phyloP scores from a whole-genome alignment of 2,113 vertebrate genomes.

The Halcyon senegalensis region DNA sequence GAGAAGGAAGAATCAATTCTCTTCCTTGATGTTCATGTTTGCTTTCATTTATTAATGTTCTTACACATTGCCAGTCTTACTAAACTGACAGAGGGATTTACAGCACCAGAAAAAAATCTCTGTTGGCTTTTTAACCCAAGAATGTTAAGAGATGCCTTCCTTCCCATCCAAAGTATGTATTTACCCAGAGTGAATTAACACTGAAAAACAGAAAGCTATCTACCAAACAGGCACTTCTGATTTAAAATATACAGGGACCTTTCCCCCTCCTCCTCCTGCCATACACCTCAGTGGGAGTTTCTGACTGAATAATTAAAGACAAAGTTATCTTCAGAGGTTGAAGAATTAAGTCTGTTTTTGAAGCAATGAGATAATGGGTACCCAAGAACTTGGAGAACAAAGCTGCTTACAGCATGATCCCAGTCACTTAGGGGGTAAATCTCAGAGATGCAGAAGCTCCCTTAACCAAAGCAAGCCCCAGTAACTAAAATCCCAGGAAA shows the following conservation, averaged over 20 bases:
- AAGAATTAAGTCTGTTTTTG: constrained; percentile 44
- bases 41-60: constrained; percentile 36
- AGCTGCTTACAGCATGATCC: constrained; percentile 22
- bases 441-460: background rate
- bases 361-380: constrained; percentile 25
- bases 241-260: background rate
- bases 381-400: background rate
- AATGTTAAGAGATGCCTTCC: background rate
- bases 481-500: constrained; percentile 44
- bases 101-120: constrained; percentile 15
- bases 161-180: background rate
- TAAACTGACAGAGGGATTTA: constrained; percentile 27
- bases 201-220: background rate
- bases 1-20: constrained; percentile 2
- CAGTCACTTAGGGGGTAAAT: constrained; percentile 1
- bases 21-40: constrained; percentile 24
- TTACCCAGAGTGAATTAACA: background rate
- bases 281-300: constrained; percentile 1
- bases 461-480: constrained; percentile 38
- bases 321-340: constrained; percentile 23
- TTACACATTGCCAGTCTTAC: background rate
- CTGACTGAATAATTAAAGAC: constrained; percentile 27
- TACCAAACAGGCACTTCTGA: background rate
- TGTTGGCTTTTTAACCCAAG: background rate
- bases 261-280: background rate